Base-by-base conservation (phyloP, 2,113 vertebrate genomes). In the Antidorcas marsupialis region DNA sequence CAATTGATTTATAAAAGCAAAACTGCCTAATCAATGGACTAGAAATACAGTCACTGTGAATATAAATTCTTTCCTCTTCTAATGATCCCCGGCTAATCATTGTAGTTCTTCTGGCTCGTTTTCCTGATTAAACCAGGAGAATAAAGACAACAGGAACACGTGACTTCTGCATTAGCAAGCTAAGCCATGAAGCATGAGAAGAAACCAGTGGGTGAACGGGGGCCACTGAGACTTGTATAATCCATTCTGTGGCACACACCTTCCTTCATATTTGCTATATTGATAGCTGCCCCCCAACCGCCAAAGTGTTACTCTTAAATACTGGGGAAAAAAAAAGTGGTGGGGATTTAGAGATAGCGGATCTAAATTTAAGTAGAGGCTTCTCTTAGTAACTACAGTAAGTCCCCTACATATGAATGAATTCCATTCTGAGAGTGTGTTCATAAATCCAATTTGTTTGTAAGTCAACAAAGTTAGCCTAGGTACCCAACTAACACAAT, bases 1-100 rank as follows among this genome's bases (percentile, higher is more conserved):
- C 62, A 91, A 94, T 67, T 89, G 97, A 96, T 89, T 97, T 89
- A 95, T 89, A 84, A 98, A 97, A 95, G 93, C 94, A 84, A 91
- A 96, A 97, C 57, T 95, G 91, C 79, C 93, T 85, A 93, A 92
- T 96, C 98, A 96, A 92, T 96, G 91, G 86, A 71, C 86, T 95
- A 95, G 96, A 97, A 96, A 84, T 62, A 93, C 27, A 94, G 91
- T 88, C 83, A 33, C 79, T 43, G 62, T 84, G 95, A 93, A 88
- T 82, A 52, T 89, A 85, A 94, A 94, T 92, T 91, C 67, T 93
- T 64, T 87, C 91, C 62, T 84, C 62, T 91, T 82, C 96, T 97
- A 95, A 97, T 83, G 96, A 97, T 79, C 82, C 82, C 93, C 50
- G 62, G 91, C 91, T 95, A 89, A 95, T 97, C 96, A 96, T 76